A percentile compares a stretch with the other conserved stretches of the same genome.
phyloP scores from a whole-genome alignment of 2,888 invertebrate species.

The Aleiodes leptofemur region DNA sequence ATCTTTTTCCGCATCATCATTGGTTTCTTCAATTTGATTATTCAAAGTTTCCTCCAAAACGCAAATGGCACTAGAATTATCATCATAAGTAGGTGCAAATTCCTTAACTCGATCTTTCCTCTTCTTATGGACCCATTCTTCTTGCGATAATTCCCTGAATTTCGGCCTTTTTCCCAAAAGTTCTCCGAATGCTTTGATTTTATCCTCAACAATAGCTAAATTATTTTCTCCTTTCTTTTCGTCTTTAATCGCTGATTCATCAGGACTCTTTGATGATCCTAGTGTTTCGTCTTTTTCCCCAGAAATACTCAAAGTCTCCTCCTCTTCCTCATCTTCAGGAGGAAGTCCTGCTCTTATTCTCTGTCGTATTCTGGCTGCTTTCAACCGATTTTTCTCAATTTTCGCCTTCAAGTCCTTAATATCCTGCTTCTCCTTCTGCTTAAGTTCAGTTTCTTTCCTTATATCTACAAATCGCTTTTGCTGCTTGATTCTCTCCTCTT shows the following conservation, averaged over 20 bases:
- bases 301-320: conserved; percentile 38
- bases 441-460: conserved; percentile 82
- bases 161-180: conserved; percentile 75
- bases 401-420: conserved; percentile 80
- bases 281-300: conserved; percentile 44
- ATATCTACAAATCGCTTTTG: conserved; percentile 85
- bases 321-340: conserved; percentile 74
- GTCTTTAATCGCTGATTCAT: conserved; percentile 44
- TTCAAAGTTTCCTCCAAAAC: conserved; percentile 49
- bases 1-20: conserved; percentile 45
- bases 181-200: conserved; percentile 69
- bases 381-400: conserved; percentile 82
- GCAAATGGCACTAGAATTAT: conserved; percentile 62
- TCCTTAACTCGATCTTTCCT: conserved; percentile 84
- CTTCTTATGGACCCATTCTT: conserved; percentile 86
- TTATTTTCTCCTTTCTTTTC: conserved; percentile 58
- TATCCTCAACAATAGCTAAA: conserved; percentile 65
- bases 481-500: conserved; percentile 86
- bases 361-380: conserved; percentile 85
- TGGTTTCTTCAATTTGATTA: conserved; percentile 38
- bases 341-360: conserved; percentile 85
- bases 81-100: conserved; percentile 83
- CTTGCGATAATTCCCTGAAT: conserved; percentile 83
- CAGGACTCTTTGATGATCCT: conserved; percentile 48
- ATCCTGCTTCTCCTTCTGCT: conserved; percentile 82